Evolutionary conservation across 2,797 vertebrate genomes (phyloP).

Genomic region (Holocentrus rufus): DNA sequence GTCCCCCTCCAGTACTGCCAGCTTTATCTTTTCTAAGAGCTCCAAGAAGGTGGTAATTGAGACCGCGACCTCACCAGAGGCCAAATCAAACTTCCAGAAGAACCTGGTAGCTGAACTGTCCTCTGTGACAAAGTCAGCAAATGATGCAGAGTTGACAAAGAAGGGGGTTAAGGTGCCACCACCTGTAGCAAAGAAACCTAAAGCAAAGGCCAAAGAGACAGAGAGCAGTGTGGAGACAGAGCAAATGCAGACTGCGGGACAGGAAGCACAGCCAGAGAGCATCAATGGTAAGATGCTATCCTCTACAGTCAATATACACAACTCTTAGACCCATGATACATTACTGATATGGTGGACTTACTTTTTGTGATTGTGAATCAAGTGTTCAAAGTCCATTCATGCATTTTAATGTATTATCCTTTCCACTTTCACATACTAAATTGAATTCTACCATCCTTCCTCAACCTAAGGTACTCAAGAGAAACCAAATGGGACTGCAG

Average conservation of each 20-base stretch:
- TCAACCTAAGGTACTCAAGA: conserved; percentile 62
- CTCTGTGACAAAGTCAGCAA: conserved; percentile 77
- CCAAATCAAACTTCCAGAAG: conserved; percentile 79
- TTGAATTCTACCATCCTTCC: conserved; percentile 12
- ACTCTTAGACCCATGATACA: neutral
- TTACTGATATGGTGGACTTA: neutral
- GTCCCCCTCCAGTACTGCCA: conserved; percentile 89
- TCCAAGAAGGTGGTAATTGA: conserved; percentile 87
- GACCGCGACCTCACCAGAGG: conserved; percentile 76
- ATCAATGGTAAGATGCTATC: conserved; percentile 60
- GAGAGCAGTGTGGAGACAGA: conserved; percentile 62
- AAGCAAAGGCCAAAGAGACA: conserved; percentile 64
- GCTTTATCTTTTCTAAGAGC: conserved; percentile 95
- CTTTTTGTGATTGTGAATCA: neutral
- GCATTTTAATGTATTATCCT: neutral
- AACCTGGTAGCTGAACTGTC: conserved; percentile 82
- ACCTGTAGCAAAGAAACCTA: conserved; percentile 92
- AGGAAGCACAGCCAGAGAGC: conserved; percentile 73
- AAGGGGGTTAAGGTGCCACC: conserved; percentile 88
- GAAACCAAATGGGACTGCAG: conserved; percentile 68
- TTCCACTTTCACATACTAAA: neutral
- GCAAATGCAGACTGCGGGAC: conserved; percentile 73
- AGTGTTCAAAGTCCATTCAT: neutral
- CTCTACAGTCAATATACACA: neutral
- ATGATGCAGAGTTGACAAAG: conserved; percentile 66